Evolutionary conservation across 2,113 vertebrate genomes (phyloP).

Genomic region (Notothenia rossii): DNA sequence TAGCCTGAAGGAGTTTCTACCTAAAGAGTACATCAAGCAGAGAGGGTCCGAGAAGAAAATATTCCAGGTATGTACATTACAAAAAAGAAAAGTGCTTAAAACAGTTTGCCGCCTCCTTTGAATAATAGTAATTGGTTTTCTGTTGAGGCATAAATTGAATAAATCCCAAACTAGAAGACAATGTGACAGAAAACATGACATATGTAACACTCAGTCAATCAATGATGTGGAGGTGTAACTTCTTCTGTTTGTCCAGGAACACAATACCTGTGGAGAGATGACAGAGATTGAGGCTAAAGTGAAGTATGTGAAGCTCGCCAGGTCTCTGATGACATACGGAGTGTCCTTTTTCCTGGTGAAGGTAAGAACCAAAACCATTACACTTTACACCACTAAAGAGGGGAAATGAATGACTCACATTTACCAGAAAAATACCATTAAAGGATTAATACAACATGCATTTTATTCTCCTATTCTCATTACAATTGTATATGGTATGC

Average conservation of each 20-base stretch:
- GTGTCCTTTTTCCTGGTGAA: constrained; percentile 99
- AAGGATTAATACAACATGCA: neutral
- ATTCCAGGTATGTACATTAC: constrained; percentile 83
- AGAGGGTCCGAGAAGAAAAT: constrained; percentile 87
- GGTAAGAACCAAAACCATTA: constrained; percentile 78
- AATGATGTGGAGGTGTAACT: constrained; percentile 1
- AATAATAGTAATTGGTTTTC: constrained; percentile 27
- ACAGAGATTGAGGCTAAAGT: constrained; percentile 98
- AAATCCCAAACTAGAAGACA: constrained; percentile 11
- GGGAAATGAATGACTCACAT: neutral
- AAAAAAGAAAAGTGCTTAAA: constrained; percentile 13
- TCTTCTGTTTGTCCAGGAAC: constrained; percentile 85
- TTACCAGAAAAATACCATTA: neutral
- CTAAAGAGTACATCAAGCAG: constrained; percentile 88
- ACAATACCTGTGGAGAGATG: constrained; percentile 98
- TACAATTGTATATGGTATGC: too few relatives aligned
- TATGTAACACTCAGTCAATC: neutral
- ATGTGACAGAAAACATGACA: neutral
- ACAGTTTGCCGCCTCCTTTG: neutral
- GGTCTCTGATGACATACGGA: constrained; percentile 94
- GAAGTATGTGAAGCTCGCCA: constrained; percentile 96
- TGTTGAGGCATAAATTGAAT: constrained; percentile 3
- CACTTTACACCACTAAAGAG: neutral
- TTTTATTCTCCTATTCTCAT: neutral
- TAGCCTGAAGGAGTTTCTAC: constrained; percentile 88